Evolutionary conservation across 2,888 invertebrate species (phyloP).

Genomic region (Piscicola geometra): DNA sequence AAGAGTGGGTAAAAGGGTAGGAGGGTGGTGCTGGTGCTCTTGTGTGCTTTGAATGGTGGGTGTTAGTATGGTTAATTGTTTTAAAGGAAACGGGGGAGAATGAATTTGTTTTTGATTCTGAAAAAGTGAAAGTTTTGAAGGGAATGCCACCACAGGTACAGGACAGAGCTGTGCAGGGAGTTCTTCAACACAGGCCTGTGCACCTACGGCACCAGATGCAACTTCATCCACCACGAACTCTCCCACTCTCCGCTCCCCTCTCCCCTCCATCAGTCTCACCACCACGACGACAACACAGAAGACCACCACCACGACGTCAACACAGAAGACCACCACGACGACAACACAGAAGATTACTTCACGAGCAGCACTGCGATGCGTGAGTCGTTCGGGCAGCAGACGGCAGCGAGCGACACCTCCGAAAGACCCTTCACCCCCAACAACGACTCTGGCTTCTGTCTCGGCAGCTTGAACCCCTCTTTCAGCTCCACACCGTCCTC

Average conservation of each 20-base stretch:
- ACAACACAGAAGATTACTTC: neutral
- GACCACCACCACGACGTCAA: neutral
- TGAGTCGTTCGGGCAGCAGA: no score
- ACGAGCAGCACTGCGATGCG: neutral
- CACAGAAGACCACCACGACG: neutral
- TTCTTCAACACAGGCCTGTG: conserved; percentile 95
- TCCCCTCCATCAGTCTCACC: neutral
- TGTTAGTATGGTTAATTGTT: no score
- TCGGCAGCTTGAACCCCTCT: neutral
- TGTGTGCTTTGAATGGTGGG: no score
- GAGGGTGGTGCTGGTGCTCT: no score
- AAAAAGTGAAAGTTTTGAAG: no score
- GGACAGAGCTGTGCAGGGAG: conserved; percentile 89
- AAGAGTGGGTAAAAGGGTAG: no score
- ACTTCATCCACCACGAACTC: conserved; percentile 83
- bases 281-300: no score
- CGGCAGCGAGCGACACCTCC: neutral
- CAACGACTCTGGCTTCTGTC: conserved; percentile 19
- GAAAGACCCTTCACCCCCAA: conserved; percentile 30
- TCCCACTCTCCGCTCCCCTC: neutral
- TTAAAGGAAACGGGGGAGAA: no score
- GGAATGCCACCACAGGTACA: conserved; percentile 78
- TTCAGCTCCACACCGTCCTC: conserved; percentile 13
- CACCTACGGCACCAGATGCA: conserved; percentile 94
- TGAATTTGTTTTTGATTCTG: no score